A percentile compares a stretch with the other conserved stretches of the same genome.
Conservation (phyloP, 2,888 invertebrate genomes). For the Maniola hyperantus region DNA sequence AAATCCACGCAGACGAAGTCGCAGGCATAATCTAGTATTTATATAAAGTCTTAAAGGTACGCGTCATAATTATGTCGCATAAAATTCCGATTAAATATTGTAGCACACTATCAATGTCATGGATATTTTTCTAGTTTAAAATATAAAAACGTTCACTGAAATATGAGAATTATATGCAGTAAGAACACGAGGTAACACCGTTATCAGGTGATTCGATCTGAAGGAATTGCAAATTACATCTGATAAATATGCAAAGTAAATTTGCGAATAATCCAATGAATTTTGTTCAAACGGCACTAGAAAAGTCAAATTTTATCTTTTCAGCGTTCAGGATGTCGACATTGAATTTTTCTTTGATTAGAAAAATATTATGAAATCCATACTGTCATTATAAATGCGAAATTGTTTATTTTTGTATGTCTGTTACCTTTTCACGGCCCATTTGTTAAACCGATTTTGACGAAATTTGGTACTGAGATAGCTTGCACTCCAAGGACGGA, state of each 20-base stretch:
- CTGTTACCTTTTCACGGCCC: too few relatives aligned
- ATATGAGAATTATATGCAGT: constrained; percentile 7
- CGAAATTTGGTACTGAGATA: too few relatives aligned
- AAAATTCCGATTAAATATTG: background rate
- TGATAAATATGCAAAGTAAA: constrained; percentile 16
- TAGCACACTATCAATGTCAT: background rate
- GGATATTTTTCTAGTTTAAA: background rate
- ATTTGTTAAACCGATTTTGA: too few relatives aligned
- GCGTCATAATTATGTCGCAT: background rate
- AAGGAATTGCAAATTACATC: constrained; percentile 13
- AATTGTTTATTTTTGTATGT: too few relatives aligned
- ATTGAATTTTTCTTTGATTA: too few relatives aligned
- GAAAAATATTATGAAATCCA: too few relatives aligned
- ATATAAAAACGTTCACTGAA: background rate
- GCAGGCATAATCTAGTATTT: too few relatives aligned
- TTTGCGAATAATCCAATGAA: constrained; percentile 14
- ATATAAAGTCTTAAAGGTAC: too few relatives aligned
- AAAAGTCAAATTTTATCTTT: background rate
- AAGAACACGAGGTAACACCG: background rate
- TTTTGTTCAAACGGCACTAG: constrained; percentile 1
- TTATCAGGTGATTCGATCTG: constrained; percentile 15
- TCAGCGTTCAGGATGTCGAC: background rate
- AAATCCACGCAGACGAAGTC: too few relatives aligned
- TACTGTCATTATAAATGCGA: too few relatives aligned
- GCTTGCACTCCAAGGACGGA: too few relatives aligned